A percentile compares a stretch with the other conserved stretches of the same genome.
Conservation (phyloP, 2,888 invertebrate genomes). For the Xylota segnis region DNA sequence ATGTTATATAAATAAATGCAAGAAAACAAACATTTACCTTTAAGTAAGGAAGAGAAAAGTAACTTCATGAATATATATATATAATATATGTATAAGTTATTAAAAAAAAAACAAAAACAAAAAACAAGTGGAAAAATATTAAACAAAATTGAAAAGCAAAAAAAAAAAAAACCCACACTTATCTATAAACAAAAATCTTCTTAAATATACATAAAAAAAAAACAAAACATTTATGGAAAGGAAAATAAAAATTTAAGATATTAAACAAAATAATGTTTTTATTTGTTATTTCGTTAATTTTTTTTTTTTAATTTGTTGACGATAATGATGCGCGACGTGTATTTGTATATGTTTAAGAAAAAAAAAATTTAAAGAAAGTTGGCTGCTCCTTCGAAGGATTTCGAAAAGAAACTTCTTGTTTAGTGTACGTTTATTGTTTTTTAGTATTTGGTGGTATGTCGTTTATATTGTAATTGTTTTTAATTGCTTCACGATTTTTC, state of each 20-base stretch:
- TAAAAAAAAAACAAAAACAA: constrained; percentile 63
- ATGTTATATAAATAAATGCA: constrained; percentile 74
- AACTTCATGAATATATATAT: constrained; percentile 65
- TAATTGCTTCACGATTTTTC: constrained; percentile 80
- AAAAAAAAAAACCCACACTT: constrained; percentile 59
- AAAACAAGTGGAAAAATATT: constrained; percentile 37
- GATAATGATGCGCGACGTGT: constrained; percentile 48
- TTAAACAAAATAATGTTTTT: constrained; percentile 73
- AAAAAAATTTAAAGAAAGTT: constrained; percentile 38
- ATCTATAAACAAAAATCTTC: constrained; percentile 67
- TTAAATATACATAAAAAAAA: constrained; percentile 62
- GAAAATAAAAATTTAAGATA: constrained; percentile 77
- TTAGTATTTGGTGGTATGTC: constrained; percentile 46
- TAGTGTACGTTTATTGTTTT: constrained; percentile 1
- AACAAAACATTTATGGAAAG: constrained; percentile 68
- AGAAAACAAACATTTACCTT: constrained; percentile 65
- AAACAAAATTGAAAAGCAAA: background rate
- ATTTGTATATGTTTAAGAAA: constrained; percentile 43
- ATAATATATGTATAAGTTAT: constrained; percentile 72
- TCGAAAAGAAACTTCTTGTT: constrained; percentile 27
- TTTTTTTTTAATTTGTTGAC: constrained; percentile 37
- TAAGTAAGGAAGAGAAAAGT: constrained; percentile 63
- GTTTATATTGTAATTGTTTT: constrained; percentile 40
- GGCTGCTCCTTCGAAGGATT: constrained; percentile 60
- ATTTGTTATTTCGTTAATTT: constrained; percentile 57